Conservation (phyloP, 2,888 invertebrate species). For the Marasmarcha lunaedactyla region DNA sequence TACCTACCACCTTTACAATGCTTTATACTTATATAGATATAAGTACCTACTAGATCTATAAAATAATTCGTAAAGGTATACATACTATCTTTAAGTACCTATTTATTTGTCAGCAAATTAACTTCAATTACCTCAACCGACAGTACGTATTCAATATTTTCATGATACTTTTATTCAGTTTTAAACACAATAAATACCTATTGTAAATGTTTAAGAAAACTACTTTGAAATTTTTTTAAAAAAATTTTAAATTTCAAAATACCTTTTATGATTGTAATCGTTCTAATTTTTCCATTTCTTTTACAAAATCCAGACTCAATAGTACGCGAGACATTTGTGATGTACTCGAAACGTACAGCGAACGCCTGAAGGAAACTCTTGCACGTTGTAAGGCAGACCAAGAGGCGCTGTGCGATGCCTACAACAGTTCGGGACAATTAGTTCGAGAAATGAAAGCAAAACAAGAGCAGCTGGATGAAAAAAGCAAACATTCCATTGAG, state of each 20-base stretch:
- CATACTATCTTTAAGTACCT: too few relatives aligned
- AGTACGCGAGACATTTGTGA: conserved; percentile 41
- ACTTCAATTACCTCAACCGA: too few relatives aligned
- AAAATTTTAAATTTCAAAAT: too few relatives aligned
- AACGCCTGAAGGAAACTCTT: conserved; percentile 32
- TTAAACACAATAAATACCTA: too few relatives aligned
- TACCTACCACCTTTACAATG: background rate
- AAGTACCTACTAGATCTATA: too few relatives aligned
- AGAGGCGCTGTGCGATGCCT: conserved; percentile 30
- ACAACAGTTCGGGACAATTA: conserved; percentile 24
- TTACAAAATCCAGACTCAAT: conserved; percentile 18
- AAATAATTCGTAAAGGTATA: too few relatives aligned
- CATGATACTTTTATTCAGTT: too few relatives aligned
- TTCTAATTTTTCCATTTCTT: too few relatives aligned
- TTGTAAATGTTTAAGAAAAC: too few relatives aligned
- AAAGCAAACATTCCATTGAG: conserved; percentile 13
- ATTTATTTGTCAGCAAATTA: background rate
- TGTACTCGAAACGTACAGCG: conserved; percentile 34
- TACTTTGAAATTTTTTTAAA: too few relatives aligned
- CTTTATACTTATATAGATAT: background rate
- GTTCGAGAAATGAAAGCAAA: conserved; percentile 20
- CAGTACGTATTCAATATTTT: too few relatives aligned
- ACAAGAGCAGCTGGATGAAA: conserved; percentile 18
- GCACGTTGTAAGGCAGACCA: conserved; percentile 35
- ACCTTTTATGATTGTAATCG: too few relatives aligned